These are phyloP conservation scores for Vulpes lagopus DNA, from an alignment of 2,113 vertebrate species.

Conservation along the genomic window DNA sequence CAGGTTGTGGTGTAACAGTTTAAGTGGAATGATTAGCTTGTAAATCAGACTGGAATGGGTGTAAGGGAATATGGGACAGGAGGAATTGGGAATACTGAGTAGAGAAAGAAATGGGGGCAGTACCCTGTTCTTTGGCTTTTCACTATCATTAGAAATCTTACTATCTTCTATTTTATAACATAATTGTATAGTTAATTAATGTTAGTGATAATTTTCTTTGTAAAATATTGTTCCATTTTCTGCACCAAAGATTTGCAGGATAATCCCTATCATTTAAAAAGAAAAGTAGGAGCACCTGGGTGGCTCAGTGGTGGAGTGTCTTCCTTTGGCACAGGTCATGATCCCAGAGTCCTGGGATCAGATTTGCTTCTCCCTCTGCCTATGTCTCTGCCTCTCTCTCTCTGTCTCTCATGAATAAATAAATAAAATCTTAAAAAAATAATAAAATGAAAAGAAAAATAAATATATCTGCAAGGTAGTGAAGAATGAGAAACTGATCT, in stretches of 20 bases:
- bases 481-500: not conserved
- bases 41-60: not conserved
- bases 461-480: not conserved
- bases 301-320: no score
- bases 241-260: not conserved
- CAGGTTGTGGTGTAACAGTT: not conserved
- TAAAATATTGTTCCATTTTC: not conserved
- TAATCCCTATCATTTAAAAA: not conserved
- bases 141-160: not conserved
- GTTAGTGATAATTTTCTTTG: not conserved
- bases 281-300: not conserved
- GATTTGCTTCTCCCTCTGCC: no score
- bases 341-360: no score
- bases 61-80: not conserved
- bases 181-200: not conserved
- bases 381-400: no score
- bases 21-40: not conserved
- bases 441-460: not conserved
- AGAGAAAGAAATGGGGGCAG: not conserved
- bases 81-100: not conserved
- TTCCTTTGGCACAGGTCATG: no score
- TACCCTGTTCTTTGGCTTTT: not conserved
- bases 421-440: no score
- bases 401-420: no score
- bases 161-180: not conserved